Conservation (phyloP, 2,113 vertebrate genomes). For the Neofelis nebulosa region DNA sequence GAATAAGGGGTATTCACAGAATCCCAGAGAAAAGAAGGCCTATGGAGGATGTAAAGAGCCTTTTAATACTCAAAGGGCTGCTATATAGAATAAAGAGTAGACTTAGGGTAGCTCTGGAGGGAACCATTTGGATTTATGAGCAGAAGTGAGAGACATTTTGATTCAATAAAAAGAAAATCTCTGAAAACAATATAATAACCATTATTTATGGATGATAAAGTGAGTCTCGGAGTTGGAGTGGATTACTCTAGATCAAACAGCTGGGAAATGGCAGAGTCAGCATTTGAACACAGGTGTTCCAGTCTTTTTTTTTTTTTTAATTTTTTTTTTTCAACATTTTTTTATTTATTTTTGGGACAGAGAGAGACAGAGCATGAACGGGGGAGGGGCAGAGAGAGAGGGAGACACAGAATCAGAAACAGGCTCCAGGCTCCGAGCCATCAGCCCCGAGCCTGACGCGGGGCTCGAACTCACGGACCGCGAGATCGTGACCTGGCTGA, state of each 20-base stretch:
- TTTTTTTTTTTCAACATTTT: too few relatives aligned
- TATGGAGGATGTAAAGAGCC: background rate
- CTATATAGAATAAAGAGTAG: background rate
- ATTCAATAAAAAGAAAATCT: background rate
- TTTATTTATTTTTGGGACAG: too few relatives aligned
- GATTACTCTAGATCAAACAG: background rate
- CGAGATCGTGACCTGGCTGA: too few relatives aligned
- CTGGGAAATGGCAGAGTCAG: background rate
- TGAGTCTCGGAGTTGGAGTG: background rate
- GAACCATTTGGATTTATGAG: background rate
- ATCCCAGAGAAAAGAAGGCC: background rate
- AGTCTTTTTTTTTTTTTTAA: too few relatives aligned
- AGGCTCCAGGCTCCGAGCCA: too few relatives aligned
- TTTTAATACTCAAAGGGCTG: background rate
- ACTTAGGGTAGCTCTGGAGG: background rate
- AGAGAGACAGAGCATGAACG: too few relatives aligned
- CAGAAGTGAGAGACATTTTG: background rate
- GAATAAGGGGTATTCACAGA: background rate
- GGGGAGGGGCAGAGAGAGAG: too few relatives aligned
- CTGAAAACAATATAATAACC: background rate
- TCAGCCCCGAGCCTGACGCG: too few relatives aligned
- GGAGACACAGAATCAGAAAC: too few relatives aligned
- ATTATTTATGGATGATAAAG: background rate
- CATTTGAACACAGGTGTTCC: background rate
- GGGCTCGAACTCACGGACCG: too few relatives aligned